Evolutionary conservation across 2,797 vertebrate genomes (phyloP).

Genomic region (Silurus aristotelis): DNA sequence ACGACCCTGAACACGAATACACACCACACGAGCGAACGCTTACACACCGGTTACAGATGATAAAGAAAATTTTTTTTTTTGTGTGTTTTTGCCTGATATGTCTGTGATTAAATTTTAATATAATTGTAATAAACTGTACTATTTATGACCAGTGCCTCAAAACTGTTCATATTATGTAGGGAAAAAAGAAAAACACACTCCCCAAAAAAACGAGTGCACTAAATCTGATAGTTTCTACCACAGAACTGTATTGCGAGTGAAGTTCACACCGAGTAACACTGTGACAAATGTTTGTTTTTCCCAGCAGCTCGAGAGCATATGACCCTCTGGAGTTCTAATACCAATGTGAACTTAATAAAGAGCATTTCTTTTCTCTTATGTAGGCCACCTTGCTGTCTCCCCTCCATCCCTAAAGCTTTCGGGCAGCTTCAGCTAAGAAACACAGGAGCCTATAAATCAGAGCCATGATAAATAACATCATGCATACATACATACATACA

Average conservation of each 20-base stretch:
- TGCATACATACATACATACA: neutral
- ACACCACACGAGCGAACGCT: too few species aligned
- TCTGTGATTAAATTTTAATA: neutral
- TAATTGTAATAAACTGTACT: neutral
- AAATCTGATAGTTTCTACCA: neutral
- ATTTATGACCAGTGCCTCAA: neutral
- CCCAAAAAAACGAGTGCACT: neutral
- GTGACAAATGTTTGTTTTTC: neutral
- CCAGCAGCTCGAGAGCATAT: neutral
- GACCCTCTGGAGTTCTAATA: neutral
- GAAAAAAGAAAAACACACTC: neutral
- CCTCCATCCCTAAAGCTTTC: neutral
- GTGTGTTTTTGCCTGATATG: neutral
- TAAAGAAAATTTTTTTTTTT: neutral
- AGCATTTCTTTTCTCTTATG: neutral
- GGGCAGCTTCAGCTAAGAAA: neutral
- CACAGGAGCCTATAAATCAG: neutral
- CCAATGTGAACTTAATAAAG: neutral
- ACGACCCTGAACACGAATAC: neutral
- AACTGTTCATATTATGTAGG: neutral
- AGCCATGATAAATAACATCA: slow-evolving; percentile 22
- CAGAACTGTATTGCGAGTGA: neutral
- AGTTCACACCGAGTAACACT: too few species aligned
- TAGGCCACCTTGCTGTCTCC: neutral
- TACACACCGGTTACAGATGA: too few species aligned